Evolutionary conservation across 2,888 invertebrate genomes (phyloP), one percentile per base, ranked within the genome.

Genomic region (Leptopterna dolabrata): DNA sequence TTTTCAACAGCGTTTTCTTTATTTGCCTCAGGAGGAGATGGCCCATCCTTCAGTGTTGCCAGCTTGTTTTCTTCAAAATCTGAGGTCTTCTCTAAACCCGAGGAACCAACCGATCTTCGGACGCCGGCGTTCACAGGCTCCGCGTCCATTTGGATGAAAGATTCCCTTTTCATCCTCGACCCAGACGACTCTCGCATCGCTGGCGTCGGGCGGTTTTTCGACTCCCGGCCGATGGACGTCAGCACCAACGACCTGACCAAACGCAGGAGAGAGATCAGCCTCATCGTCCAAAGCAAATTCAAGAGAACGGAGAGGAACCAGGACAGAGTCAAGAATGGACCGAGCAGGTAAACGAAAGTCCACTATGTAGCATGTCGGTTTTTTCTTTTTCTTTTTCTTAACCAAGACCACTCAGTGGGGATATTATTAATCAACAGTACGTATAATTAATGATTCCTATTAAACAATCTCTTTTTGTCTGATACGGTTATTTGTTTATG

Each of bases 21-120:
- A 24, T 11, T 24, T 63, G 1, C 19, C 63, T 24, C 30, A 45
- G 73, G 45, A 19, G 83, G 83, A 14, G 85, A 85, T n/a, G 85
- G 73, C 0, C 85, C 71, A 1, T 85, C 85, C 11, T 85, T 85
- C 76, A 85, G 85, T 16, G 85, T 85, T 19, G 85, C 85, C 30
- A 71, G 71, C 36, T 41, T 83, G 16, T 83, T 83, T 27, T 81
- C 81, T 0, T 81, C 81, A 2, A 36, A 78, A 45, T 9, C 3
- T 6, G 43, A 45, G 7, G 55, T 30, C 16, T 45, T 19, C 78
- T 16, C 16, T 11, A 27, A 45, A 45, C 24, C 47, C 16, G 78
- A 78, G 43, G 78, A 29, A 45, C 16, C 47, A 29, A 45, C 3
- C 1, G 55, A 29, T 27, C 7, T 4, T 0, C 13, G 19, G 19